phyloP scores from a whole-genome alignment of 2,797 vertebrate genomes.

The Nasua narica region DNA sequence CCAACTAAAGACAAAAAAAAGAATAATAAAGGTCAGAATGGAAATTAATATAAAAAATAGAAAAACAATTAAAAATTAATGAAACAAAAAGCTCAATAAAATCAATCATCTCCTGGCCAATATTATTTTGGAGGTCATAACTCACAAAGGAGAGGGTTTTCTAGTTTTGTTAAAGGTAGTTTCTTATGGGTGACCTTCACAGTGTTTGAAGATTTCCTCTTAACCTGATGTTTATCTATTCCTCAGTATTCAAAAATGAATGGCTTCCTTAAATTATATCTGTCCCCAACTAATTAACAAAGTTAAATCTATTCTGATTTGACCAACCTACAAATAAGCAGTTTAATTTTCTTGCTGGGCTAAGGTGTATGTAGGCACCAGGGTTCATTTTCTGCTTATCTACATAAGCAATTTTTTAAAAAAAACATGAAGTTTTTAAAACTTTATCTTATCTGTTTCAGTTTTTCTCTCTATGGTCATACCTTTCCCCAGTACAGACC shows the following conservation, averaged over 20 bases:
- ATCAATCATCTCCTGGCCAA: not conserved
- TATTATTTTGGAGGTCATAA: not conserved
- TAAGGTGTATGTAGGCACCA: not conserved
- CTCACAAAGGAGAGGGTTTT: not conserved
- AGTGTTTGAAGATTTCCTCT: not conserved
- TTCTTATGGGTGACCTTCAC: not conserved
- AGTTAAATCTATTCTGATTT: not conserved
- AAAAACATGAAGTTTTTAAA: too few species aligned
- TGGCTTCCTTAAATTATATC: not conserved
- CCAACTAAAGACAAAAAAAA: not conserved
- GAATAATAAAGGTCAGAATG: not conserved
- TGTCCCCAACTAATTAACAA: not conserved
- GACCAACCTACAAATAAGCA: not conserved
- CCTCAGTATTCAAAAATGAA: not conserved
- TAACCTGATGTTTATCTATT: not conserved
- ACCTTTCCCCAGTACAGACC: not conserved
- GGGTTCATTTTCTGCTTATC: not conserved
- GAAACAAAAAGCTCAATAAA: not conserved
- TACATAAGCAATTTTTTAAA: too few species aligned
- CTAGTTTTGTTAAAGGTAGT: not conserved
- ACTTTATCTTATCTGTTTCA: not conserved
- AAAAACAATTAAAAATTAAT: not conserved
- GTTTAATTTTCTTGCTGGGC: not conserved
- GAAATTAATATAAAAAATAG: not conserved
- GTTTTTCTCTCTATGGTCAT: not conserved